Conservation (phyloP, 2,888 invertebrate genomes). For the Macrosiphum euphorbiae region DNA sequence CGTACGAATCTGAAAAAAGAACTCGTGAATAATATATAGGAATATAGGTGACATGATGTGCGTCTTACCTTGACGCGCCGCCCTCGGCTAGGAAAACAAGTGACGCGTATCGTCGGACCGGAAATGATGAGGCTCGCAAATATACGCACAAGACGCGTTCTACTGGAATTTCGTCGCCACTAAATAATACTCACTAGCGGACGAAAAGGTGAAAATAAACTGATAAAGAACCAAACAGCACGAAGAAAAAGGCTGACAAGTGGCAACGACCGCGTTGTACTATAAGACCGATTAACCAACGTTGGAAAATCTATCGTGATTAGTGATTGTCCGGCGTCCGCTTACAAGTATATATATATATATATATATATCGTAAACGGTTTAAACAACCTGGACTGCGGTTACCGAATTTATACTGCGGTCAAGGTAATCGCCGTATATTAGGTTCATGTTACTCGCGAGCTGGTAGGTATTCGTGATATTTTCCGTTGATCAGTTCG, state of each 20-base stretch:
- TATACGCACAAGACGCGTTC: background rate
- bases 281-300: background rate
- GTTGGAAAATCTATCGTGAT: background rate
- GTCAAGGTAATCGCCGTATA: background rate
- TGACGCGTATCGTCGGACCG: conserved; percentile 7
- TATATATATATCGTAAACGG: background rate
- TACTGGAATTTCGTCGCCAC: background rate
- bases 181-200: background rate
- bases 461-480: background rate
- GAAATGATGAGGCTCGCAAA: conserved; percentile 5
- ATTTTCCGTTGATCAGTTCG: background rate
- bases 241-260: background rate
- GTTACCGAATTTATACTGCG: background rate
- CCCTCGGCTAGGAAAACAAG: background rate
- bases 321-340: background rate
- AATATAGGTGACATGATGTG: background rate
- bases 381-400: background rate
- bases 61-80: background rate
- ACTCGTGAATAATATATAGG: background rate
- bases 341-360: background rate
- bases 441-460: background rate
- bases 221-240: background rate
- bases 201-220: background rate
- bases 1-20: background rate
- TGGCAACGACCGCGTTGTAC: background rate